These are phyloP conservation scores for Callospermophilus lateralis DNA, from an alignment of 2,113 vertebrate genomes.

Conservation along the genomic window DNA sequence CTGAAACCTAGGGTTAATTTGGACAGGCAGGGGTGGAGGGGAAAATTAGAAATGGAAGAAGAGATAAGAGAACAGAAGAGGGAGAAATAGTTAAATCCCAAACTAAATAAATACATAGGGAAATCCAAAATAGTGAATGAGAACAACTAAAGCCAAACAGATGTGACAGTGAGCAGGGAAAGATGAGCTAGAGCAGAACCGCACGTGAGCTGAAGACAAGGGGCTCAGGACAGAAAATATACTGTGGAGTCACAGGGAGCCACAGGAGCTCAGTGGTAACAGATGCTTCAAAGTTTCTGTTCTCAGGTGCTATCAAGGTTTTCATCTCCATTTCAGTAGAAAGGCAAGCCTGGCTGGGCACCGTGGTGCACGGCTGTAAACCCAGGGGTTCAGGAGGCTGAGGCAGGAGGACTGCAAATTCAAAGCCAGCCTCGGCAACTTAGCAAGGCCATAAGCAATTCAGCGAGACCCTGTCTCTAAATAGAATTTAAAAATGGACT, in stretches of 20 bases:
- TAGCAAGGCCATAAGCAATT: too few species aligned
- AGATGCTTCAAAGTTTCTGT: not conserved
- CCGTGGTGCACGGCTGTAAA: too few species aligned
- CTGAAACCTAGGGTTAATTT: not conserved
- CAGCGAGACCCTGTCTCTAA: too few species aligned
- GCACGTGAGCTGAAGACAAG: not conserved
- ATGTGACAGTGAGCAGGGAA: not conserved
- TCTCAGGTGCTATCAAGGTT: not conserved
- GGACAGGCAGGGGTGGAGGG: not conserved
- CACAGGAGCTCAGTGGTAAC: not conserved
- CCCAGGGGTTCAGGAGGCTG: too few species aligned
- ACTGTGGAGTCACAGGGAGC: not conserved
- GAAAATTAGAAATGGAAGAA: not conserved
- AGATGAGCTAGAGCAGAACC: not conserved
- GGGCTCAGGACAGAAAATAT: not conserved
- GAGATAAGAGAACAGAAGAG: not conserved
- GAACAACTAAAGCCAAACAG: not conserved
- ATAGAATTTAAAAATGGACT: too few species aligned
- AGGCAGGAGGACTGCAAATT: too few species aligned
- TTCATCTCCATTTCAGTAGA: not conserved
- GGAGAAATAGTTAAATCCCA: not conserved
- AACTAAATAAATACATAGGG: not conserved
- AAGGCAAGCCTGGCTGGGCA: not conserved
- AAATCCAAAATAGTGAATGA: not conserved
- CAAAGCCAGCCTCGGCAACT: too few species aligned